Conservation (phyloP, 2,113 vertebrate species). For the Hiodon alosoides region DNA sequence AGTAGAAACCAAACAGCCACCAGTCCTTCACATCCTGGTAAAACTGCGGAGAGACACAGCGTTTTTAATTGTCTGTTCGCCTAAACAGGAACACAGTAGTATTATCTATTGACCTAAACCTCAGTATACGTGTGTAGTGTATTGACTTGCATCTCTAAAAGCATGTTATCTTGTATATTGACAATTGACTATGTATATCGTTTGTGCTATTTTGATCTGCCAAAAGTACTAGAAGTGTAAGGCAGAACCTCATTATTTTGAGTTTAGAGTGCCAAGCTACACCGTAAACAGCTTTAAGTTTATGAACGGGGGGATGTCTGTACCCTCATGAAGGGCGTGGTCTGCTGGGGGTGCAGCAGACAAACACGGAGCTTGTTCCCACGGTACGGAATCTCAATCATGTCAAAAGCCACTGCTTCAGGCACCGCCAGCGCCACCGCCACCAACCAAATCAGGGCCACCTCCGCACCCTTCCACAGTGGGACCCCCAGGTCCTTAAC, state of each 20-base stretch:
- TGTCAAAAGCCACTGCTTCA: constrained; percentile 75
- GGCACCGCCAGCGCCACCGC: constrained; percentile 75
- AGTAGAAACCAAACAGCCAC: constrained; percentile 88
- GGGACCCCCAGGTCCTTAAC: constrained; percentile 85
- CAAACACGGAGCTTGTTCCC: constrained; percentile 71
- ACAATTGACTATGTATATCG: too few species aligned
- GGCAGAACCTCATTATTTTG: too few species aligned
- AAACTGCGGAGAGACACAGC: constrained; percentile 54
- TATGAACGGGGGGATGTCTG: too few species aligned
- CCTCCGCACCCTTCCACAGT: constrained; percentile 77
- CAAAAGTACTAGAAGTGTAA: too few species aligned
- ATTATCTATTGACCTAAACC: too few species aligned
- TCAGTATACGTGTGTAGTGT: too few species aligned
- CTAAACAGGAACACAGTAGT: too few species aligned
- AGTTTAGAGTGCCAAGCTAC: too few species aligned
- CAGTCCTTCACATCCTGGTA: constrained; percentile 79
- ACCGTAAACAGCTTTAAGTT: too few species aligned
- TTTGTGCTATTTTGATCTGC: too few species aligned
- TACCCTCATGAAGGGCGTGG: constrained; percentile 70
- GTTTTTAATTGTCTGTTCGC: not conserved
- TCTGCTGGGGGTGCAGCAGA: constrained; percentile 71
- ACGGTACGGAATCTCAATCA: constrained; percentile 72
- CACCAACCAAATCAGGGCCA: constrained; percentile 73
- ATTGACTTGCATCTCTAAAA: too few species aligned
- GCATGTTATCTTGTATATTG: too few species aligned